These are phyloP conservation scores for Poecilus cupreus DNA, from an alignment of 2,888 invertebrate species.

Conservation along the genomic window DNA sequence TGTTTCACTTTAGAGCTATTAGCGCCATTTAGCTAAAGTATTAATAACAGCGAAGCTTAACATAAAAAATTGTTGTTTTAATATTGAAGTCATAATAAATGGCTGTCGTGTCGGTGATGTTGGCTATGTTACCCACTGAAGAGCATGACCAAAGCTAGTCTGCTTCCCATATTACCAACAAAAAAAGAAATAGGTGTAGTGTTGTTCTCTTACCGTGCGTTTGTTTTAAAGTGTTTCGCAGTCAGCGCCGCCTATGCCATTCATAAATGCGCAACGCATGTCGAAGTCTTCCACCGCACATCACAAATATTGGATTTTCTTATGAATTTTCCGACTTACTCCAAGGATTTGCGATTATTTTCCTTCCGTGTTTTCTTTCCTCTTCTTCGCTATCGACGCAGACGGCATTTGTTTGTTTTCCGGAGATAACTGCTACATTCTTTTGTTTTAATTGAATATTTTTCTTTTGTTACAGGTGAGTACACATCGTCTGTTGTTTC, in stretches of 20 bases:
- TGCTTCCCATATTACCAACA: no score
- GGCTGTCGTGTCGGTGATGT: no score
- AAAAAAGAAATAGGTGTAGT: no score
- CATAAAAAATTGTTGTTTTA: no score
- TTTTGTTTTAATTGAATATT: slow-evolving; percentile 44
- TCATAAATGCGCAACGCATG: neutral
- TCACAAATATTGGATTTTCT: slow-evolving; percentile 20
- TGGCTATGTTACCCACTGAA: no score
- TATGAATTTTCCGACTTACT: neutral
- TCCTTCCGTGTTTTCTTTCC: slow-evolving; percentile 10
- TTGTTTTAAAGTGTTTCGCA: neutral
- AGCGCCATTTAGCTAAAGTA: neutral
- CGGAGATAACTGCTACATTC: slow-evolving; percentile 18
- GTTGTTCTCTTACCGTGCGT: no score
- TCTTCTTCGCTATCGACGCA: neutral
- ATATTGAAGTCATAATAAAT: no score
- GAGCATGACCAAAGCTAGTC: no score
- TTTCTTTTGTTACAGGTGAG: slow-evolving; percentile 26
- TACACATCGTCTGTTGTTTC: neutral
- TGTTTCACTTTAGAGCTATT: neutral
- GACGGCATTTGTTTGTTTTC: slow-evolving; percentile 21
- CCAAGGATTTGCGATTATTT: slow-evolving; percentile 5
- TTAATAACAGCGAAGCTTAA: no score
- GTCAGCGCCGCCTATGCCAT: neutral
- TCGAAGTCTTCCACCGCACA: no score